Evolutionary conservation across 2,888 invertebrate genomes (phyloP).

Genomic region (Germaria angustata): DNA sequence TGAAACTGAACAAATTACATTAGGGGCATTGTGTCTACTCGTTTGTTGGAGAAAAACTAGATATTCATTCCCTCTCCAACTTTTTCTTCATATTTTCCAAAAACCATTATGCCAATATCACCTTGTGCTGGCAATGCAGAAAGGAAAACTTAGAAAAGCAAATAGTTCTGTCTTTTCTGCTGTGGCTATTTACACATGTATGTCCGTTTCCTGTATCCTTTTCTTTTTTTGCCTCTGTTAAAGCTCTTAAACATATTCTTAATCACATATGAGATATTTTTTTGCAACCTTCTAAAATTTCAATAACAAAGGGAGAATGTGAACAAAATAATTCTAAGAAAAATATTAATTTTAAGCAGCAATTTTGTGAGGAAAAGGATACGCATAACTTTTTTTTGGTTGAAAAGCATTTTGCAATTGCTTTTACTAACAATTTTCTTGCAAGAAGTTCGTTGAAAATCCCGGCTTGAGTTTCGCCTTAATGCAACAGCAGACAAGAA

Average conservation of each 20-base stretch:
- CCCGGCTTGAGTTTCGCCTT: conserved; percentile 62
- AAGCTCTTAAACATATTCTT: conserved; percentile 33
- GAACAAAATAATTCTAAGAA: conserved; percentile 11
- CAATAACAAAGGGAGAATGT: not conserved
- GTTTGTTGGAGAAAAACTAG: no score
- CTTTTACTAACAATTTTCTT: conserved; percentile 61
- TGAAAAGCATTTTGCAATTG: conserved; percentile 6
- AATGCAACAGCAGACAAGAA: conserved; percentile 45
- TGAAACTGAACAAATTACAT: no score
- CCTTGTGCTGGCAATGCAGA: conserved; percentile 13
- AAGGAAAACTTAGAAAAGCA: not conserved
- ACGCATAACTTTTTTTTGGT: not conserved
- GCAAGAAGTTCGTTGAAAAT: conserved; percentile 48
- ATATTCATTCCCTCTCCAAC: no score
- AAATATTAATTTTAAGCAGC: conserved; percentile 12
- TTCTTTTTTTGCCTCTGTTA: not conserved
- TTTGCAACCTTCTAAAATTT: conserved; percentile 22
- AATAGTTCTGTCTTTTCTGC: conserved; percentile 1
- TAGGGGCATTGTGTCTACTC: no score
- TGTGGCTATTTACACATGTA: conserved; percentile 9
- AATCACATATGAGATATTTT: conserved; percentile 34
- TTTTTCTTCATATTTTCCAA: no score
- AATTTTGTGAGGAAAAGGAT: not conserved
- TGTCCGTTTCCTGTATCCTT: conserved; percentile 22
- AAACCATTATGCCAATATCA: not conserved